phyloP scores from a whole-genome alignment of 2,888 invertebrate genomes.

The Micoletzkya japonica region DNA sequence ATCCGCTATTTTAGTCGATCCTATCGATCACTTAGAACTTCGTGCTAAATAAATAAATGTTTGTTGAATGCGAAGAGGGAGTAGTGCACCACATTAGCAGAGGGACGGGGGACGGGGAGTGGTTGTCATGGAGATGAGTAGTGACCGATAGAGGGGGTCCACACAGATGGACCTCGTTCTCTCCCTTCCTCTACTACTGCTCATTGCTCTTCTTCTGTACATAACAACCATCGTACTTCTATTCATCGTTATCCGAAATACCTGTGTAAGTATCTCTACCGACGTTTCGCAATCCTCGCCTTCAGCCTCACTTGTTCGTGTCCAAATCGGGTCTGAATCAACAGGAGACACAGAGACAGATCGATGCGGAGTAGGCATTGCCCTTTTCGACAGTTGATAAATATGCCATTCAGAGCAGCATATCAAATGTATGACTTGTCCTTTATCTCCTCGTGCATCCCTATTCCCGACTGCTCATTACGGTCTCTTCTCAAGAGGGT shows the following conservation, averaged over 20 bases:
- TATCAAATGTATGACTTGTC: conserved; percentile 22
- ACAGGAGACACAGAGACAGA: not conserved
- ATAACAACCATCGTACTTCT: conserved; percentile 4
- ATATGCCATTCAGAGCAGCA: not conserved
- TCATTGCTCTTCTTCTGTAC: not conserved
- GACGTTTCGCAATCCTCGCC: not conserved
- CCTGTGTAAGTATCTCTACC: not conserved
- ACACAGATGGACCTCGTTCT: not conserved
- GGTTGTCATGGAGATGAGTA: conserved; percentile 5
- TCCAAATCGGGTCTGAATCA: conserved; percentile 4
- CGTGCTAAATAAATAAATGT: conserved; percentile 9
- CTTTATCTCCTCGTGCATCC: conserved; percentile 16
- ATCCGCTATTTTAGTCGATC: not conserved
- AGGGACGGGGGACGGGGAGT: not conserved
- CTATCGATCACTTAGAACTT: not conserved
- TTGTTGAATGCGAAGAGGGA: not conserved
- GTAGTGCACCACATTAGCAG: not conserved
- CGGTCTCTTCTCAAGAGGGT: conserved; percentile 10
- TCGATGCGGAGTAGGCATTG: not conserved
- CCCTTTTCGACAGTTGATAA: not conserved
- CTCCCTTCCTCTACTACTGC: conserved; percentile 10
- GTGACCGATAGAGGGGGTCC: not conserved
- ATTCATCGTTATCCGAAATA: not conserved
- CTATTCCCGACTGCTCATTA: conserved; percentile 13
- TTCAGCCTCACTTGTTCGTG: conserved; percentile 15